Evolutionary conservation across 1,140 invertebrate species (phyloP).

Genomic region (Oreohelix idahoensis): DNA sequence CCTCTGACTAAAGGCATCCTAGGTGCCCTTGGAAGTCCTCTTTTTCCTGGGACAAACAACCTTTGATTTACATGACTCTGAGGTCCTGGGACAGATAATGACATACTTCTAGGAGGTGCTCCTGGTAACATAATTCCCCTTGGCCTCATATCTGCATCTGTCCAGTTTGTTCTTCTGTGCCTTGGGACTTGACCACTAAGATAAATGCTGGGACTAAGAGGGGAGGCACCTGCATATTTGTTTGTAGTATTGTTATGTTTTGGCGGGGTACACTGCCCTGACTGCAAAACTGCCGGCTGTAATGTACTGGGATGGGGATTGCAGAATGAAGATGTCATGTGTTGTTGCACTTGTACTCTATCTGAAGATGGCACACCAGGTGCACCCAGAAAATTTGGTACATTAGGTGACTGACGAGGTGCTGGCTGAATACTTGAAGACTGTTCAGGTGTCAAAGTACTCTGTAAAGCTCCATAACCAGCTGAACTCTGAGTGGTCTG

Average conservation of each 20-base stretch:
- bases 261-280: neutral
- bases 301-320: neutral
- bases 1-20: neutral
- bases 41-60: neutral
- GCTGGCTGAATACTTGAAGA: neutral
- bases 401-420: neutral
- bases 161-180: slow-evolving; percentile 23
- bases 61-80: neutral
- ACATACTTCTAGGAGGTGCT: neutral
- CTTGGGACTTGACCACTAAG: slow-evolving; percentile 34
- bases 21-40: neutral
- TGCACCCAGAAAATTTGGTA: slow-evolving; percentile 25
- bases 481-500: neutral
- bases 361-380: neutral
- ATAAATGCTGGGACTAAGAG: slow-evolving; percentile 35
- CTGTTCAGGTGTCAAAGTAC: neutral
- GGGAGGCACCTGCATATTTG: slow-evolving; percentile 2
- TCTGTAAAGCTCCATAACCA: neutral
- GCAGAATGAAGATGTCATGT: neutral
- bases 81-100: neutral
- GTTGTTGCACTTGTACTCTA: neutral
- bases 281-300: neutral
- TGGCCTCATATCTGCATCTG: slow-evolving; percentile 26
- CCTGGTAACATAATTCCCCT: neutral
- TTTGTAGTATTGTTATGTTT: neutral